These are phyloP conservation scores for Ciconia stormi DNA, from an alignment of 2,113 vertebrate genomes.

Conservation along the genomic window DNA sequence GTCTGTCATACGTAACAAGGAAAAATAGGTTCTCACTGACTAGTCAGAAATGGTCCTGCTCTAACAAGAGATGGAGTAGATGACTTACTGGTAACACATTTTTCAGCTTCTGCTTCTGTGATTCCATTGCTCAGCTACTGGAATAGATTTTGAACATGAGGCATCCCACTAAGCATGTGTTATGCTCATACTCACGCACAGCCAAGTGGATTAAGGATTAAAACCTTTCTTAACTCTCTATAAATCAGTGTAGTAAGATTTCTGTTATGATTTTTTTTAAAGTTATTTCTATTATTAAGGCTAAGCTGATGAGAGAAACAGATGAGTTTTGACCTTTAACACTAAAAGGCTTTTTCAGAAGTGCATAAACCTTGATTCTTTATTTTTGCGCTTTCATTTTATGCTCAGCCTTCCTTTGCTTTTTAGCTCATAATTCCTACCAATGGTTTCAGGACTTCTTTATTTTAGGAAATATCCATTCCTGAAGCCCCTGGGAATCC, in stretches of 20 bases:
- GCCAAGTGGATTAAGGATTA: background rate
- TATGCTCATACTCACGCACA: background rate
- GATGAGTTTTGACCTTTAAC: background rate
- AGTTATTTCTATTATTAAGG: background rate
- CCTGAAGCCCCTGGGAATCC: background rate
- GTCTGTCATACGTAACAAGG: background rate
- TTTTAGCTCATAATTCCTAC: background rate
- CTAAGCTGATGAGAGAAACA: background rate
- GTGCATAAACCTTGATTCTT: background rate
- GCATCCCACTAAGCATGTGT: background rate
- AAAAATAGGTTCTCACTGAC: background rate
- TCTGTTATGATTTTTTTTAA: background rate
- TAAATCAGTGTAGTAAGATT: background rate
- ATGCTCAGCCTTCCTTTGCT: background rate
- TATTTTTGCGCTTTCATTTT: background rate
- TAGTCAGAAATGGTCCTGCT: background rate
- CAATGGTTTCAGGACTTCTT: background rate
- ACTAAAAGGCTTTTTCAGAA: background rate
- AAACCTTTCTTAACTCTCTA: background rate
- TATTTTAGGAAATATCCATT: background rate
- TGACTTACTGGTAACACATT: background rate
- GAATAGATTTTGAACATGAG: background rate
- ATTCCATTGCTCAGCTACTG: background rate
- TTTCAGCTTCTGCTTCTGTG: background rate
- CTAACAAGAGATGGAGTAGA: background rate